Base-by-base conservation (phyloP, 2,888 invertebrate species). In the Apocheima hispidaria region DNA sequence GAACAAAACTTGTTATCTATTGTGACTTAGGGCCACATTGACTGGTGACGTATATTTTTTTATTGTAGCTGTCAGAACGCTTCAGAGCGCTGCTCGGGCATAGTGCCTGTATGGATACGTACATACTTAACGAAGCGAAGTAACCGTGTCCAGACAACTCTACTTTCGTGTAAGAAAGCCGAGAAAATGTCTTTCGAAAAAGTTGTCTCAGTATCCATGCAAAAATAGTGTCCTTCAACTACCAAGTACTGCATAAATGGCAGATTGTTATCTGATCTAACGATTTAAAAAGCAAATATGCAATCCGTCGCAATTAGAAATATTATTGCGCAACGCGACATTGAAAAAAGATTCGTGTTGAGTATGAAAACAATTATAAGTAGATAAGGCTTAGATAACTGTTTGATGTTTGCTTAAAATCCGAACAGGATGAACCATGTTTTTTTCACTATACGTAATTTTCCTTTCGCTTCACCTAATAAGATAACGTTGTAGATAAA, bases 81-180 rank as follows among this genome's bases (percentile, higher is more conserved):
- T n/a, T n/a, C n/a, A n/a, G n/a, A n/a, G n/a, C n/a, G n/a, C n/a
- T 30, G 30, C 3, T 10, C 10, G 10, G 30, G 3, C 2, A 36
- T 14, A 18, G 3, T 21, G 33, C 10, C 10, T 26, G 7, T 54
- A 36, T 33, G 33, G 18, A 52, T 30, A 40, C 5, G 14, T 43
- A 12, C n/a, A 33, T 43, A 14, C 26, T 3, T 2, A 12, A 33
- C 16, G 33, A 46, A 54, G 46, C 23, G 36, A 40, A 38, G 12
- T 5, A 46, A 12, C 16, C 16, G 7, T 18, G 36, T 36, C 28
- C 46, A 40, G 38, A 48, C 46, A 18, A 40, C 23, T 59, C 53
- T 12, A 35, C 53, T 59, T 53, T 53, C 41, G n/a, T 33, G 43
- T n/a, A 4, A 46, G 44, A 58, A 52, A 59, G 40, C n/a, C n/a